Percentiles rank a stretch among this genome's conserved stretches.
Evolutionary conservation across 2,888 invertebrate genomes (phyloP).

Genomic region (Slavum lentiscoides): DNA sequence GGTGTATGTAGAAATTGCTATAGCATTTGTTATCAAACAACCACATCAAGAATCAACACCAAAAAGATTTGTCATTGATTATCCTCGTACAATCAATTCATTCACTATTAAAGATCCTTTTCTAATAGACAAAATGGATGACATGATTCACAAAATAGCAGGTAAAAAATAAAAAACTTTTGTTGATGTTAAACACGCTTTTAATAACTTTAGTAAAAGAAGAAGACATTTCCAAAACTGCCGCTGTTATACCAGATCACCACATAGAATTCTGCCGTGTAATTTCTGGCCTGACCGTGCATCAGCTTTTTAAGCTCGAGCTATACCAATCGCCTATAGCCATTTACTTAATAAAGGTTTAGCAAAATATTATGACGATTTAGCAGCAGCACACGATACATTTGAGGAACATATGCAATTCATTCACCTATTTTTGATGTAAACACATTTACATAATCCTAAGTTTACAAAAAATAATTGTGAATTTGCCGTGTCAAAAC

Average conservation of each 20-base stretch:
- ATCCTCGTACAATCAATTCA: conserved; percentile 4
- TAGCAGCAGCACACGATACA: not conserved
- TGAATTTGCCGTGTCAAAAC: not conserved
- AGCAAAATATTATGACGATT: too few species aligned
- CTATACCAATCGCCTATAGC: not conserved
- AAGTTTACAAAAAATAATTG: not conserved
- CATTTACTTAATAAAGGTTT: not conserved
- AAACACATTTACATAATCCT: not conserved
- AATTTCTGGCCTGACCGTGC: conserved; percentile 4
- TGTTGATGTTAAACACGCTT: conserved; percentile 5
- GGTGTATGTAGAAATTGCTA: not conserved
- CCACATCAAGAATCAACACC: not conserved
- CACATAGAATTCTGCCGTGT: conserved; percentile 15
- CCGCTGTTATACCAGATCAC: too few species aligned
- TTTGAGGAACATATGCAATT: not conserved
- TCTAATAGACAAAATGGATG: conserved; percentile 12
- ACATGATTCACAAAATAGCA: conserved; percentile 7
- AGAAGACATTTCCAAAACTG: not conserved
- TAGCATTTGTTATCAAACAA: too few species aligned
- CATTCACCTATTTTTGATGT: not conserved
- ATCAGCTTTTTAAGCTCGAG: too few species aligned
- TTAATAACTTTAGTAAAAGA: conserved; percentile 17
- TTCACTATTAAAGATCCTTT: conserved; percentile 13
- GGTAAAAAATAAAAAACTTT: conserved; percentile 10
- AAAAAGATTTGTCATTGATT: not conserved